A percentile compares a stretch with the other conserved stretches of the same genome.
These are phyloP conservation scores for Phrynosoma blainvillii DNA, from an alignment of 2,113 vertebrate species.

Conservation along the genomic window DNA sequence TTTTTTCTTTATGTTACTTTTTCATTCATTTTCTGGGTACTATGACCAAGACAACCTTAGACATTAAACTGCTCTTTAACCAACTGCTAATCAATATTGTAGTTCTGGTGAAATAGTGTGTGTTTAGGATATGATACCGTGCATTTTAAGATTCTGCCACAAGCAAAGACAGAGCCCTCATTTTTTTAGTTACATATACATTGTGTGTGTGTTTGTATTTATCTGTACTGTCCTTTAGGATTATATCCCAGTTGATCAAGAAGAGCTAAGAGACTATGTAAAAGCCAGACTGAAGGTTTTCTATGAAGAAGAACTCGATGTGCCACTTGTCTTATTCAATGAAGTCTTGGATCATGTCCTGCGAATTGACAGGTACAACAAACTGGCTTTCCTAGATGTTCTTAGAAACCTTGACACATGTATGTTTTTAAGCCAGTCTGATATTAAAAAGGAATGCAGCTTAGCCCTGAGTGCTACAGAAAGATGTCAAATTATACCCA, in stretches of 20 bases:
- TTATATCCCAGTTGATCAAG: slow-evolving; percentile 98
- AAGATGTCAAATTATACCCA: background rate
- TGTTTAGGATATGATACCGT: too few relatives aligned
- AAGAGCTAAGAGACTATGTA: slow-evolving; percentile 96
- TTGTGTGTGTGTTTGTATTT: background rate
- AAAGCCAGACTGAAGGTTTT: slow-evolving; percentile 98
- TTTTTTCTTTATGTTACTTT: background rate
- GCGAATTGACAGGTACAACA: slow-evolving; percentile 91
- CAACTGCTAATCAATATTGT: background rate
- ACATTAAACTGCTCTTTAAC: background rate
- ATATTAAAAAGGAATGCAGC: background rate
- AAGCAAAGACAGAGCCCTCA: background rate
- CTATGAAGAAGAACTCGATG: slow-evolving; percentile 97
- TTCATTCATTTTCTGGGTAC: background rate
- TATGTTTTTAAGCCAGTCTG: background rate
- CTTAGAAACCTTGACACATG: background rate
- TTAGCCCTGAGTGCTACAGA: background rate
- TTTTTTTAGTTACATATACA: background rate
- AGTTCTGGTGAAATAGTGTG: background rate
- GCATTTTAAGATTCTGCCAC: background rate
- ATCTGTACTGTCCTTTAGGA: slow-evolving; percentile 77
- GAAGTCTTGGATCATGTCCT: slow-evolving; percentile 97
- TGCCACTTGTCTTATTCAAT: slow-evolving; percentile 96
- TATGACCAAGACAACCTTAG: background rate
- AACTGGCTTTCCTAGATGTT: slow-evolving; percentile 19